A percentile compares a stretch with the other conserved stretches of the same genome.
phyloP scores from a whole-genome alignment of 92 coral and sea anemone species.

The Bergia sp. region DNA sequence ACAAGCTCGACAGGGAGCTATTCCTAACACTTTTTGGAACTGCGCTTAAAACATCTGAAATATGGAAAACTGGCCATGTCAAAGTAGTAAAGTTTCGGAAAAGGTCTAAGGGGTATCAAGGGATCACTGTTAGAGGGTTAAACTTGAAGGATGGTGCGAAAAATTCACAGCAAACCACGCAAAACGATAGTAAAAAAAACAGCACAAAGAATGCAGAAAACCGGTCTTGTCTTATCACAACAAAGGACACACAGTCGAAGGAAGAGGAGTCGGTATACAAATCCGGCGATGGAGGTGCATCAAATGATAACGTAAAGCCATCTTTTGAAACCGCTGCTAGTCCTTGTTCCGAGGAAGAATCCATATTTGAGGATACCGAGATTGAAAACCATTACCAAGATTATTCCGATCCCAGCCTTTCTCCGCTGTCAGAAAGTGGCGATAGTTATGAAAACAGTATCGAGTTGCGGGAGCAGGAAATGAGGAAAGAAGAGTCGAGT shows the following conservation, averaged over 20 bases:
- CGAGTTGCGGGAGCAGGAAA: not conserved
- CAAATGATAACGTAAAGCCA: not conserved
- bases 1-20: not conserved
- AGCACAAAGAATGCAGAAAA: not conserved
- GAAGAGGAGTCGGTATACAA: conserved; percentile 4
- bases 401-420: conserved; percentile 2
- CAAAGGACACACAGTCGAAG: not conserved
- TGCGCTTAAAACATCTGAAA: not conserved
- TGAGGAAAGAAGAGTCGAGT: not conserved
- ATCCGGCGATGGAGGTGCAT: conserved; percentile 6
- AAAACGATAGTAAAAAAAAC: not conserved
- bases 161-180: not conserved
- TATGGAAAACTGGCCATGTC: conserved; percentile 25
- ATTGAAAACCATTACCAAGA: not conserved
- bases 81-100: conserved; percentile 11
- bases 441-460: not conserved
- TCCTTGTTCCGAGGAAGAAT: not conserved
- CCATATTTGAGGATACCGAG: not conserved
- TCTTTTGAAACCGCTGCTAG: not conserved
- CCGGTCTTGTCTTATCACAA: no score
- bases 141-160: conserved; percentile 2
- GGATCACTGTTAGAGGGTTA: conserved; percentile 7
- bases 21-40: conserved; percentile 24
- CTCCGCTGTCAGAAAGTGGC: conserved; percentile 7
- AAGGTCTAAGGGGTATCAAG: conserved; percentile 18